These are phyloP conservation scores for Aradus depressus DNA, from an alignment of 2,888 invertebrate species.

Conservation along the genomic window DNA sequence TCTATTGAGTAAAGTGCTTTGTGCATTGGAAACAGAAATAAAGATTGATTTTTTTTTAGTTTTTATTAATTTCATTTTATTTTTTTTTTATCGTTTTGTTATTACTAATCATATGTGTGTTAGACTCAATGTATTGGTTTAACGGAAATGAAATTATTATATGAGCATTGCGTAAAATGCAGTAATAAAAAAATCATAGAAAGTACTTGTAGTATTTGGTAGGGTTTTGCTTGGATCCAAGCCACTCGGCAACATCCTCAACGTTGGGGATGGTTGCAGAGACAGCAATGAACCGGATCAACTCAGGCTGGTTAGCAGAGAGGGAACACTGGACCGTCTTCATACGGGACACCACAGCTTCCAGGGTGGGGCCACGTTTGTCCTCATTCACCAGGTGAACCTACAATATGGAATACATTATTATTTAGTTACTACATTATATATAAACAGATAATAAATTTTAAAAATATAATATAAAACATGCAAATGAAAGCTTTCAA, in stretches of 20 bases:
- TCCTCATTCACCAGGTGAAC: slow-evolving; percentile 63
- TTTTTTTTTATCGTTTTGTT: not conserved
- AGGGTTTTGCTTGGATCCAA: slow-evolving; percentile 42
- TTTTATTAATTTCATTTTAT: not conserved
- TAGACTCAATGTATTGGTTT: not conserved
- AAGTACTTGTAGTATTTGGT: slow-evolving; percentile 46
- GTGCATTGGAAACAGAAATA: too few relatives aligned
- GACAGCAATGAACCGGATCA: slow-evolving; percentile 57
- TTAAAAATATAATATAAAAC: not conserved
- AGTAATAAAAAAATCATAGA: not conserved
- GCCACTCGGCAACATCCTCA: slow-evolving; percentile 62
- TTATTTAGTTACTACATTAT: too few relatives aligned
- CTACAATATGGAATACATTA: slow-evolving; percentile 33
- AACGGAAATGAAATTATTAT: not conserved
- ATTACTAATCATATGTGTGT: not conserved
- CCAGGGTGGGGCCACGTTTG: slow-evolving; percentile 59
- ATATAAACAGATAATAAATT: not conserved
- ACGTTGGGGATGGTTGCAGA: slow-evolving; percentile 72
- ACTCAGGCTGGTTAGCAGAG: slow-evolving; percentile 17
- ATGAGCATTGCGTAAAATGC: not conserved
- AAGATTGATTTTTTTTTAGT: slow-evolving; percentile 3
- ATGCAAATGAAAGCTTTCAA: too few relatives aligned
- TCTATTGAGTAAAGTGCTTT: too few relatives aligned
- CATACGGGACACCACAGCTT: slow-evolving; percentile 70
- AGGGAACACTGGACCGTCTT: slow-evolving; percentile 49